These are phyloP conservation scores for Anhinga rufa DNA, from an alignment of 2,113 vertebrate species.

Conservation along the genomic window DNA sequence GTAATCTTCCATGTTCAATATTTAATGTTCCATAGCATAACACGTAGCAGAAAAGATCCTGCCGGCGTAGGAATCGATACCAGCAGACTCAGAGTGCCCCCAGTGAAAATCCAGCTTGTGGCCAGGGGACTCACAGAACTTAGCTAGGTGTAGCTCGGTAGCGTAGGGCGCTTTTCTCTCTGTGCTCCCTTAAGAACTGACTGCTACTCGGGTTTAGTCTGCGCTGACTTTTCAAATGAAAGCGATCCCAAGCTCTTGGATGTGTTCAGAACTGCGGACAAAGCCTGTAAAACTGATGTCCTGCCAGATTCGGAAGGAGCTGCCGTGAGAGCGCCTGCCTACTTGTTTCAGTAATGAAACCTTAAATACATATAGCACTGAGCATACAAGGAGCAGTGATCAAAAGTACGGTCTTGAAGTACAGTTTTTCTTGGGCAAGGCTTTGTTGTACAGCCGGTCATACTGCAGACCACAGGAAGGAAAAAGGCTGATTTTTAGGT, in stretches of 20 bases:
- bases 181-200: background rate
- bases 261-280: background rate
- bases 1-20: background rate
- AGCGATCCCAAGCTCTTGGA: background rate
- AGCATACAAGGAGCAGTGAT: background rate
- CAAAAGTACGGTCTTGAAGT: background rate
- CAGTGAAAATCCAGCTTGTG: background rate
- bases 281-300: background rate
- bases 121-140: background rate
- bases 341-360: background rate
- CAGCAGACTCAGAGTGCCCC: background rate
- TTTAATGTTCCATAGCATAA: background rate
- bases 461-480: background rate
- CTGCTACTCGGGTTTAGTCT: background rate
- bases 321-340: background rate
- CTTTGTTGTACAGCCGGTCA: background rate
- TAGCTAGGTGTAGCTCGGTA: background rate
- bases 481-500: background rate
- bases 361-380: background rate
- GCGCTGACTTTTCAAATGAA: background rate
- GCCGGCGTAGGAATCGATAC: fast-evolving
- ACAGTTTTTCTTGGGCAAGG: background rate
- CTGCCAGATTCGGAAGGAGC: background rate
- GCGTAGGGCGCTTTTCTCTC: background rate
- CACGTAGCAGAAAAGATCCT: background rate